phyloP scores from a whole-genome alignment of 2,888 invertebrate genomes.

The Plemyria rubiginata region DNA sequence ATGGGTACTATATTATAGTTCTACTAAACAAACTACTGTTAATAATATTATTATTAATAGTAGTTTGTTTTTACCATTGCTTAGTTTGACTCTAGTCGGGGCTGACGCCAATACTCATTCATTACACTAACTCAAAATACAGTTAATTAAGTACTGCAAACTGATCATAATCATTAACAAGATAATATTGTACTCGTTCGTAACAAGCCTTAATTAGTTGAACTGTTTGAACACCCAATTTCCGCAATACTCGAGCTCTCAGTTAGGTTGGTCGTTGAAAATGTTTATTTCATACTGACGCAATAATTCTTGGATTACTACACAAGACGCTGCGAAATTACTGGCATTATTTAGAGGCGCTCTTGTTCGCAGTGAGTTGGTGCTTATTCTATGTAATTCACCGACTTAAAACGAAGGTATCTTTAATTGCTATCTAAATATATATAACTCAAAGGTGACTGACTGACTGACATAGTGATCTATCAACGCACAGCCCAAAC shows the following conservation, averaged over 20 bases:
- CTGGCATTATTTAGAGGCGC: slow-evolving; percentile 58
- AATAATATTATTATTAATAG: no score
- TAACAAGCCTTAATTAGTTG: slow-evolving; percentile 25
- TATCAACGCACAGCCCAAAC: no score
- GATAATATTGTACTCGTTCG: slow-evolving; percentile 10
- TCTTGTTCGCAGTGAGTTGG: slow-evolving; percentile 14
- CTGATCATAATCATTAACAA: slow-evolving; percentile 14
- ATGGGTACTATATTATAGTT: no score
- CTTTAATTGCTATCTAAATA: no score
- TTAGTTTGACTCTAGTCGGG: no score
- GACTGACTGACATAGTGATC: no score
- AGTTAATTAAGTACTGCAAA: slow-evolving; percentile 2
- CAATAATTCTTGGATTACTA: slow-evolving; percentile 65
- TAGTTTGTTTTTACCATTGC: no score
- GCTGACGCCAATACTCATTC: no score
- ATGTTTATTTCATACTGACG: slow-evolving; percentile 65
- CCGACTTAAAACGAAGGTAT: neutral
- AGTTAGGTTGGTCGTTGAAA: slow-evolving; percentile 45
- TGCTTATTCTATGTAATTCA: neutral
- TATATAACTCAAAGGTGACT: no score
- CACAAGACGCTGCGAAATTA: slow-evolving; percentile 53
- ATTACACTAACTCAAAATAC: neutral
- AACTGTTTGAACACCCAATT: slow-evolving; percentile 25
- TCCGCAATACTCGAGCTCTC: slow-evolving; percentile 44
- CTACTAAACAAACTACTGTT: no score